A percentile compares a stretch with the other conserved stretches of the same genome.
Conservation (phyloP, 2,797 vertebrate species). For the Semotilus atromaculatus region DNA sequence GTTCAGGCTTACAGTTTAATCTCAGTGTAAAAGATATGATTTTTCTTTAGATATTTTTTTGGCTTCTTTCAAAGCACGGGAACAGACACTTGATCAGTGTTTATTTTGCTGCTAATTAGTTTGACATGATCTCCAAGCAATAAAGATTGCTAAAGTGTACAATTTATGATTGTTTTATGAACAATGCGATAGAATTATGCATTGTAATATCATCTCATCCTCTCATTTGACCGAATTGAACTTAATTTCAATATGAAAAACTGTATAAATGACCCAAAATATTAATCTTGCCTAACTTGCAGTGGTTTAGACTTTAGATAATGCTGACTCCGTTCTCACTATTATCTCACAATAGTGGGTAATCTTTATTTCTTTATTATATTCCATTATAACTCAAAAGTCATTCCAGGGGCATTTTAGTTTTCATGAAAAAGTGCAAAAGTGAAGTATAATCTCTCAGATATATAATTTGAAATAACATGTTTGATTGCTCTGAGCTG, state of each 20-base stretch:
- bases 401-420: not conserved
- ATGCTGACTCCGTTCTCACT: conserved; percentile 15
- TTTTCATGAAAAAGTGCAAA: conserved; percentile 10
- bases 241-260: not conserved
- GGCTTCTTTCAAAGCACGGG: not conserved
- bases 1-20: not conserved
- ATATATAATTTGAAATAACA: conserved; percentile 32
- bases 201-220: not conserved
- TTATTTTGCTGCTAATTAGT: not conserved
- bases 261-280: not conserved
- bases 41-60: conserved; percentile 1
- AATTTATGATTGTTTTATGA: not conserved
- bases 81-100: not conserved
- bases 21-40: not conserved
- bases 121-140: not conserved
- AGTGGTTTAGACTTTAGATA: not conserved
- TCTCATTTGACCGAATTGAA: not conserved
- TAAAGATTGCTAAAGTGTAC: not conserved
- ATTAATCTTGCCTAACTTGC: not conserved
- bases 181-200: not conserved
- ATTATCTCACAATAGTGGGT: not conserved
- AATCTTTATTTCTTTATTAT: not conserved
- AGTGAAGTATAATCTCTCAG: conserved; percentile 22
- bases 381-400: not conserved
- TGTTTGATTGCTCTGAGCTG: conserved; percentile 18